Percentiles rank a stretch among this genome's conserved stretches.
phyloP scores from a whole-genome alignment of 2,113 vertebrate species.

The Strix aluco region DNA sequence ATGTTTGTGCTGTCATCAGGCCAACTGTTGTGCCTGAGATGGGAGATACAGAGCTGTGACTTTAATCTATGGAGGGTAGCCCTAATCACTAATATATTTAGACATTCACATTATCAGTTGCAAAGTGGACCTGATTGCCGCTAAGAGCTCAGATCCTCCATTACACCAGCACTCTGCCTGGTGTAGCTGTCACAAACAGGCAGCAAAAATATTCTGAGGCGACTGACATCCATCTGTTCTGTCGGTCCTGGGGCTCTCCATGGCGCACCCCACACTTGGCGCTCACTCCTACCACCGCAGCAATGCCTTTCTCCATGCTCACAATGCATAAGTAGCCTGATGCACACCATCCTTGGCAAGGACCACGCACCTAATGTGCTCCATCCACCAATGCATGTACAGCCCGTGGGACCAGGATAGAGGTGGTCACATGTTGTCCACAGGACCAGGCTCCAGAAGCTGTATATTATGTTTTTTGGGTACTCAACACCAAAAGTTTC shows the following conservation, averaged over 20 bases:
- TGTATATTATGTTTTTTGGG: background rate
- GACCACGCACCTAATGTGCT: background rate
- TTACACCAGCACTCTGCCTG: background rate
- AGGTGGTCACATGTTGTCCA: background rate
- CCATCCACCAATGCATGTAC: fast-evolving
- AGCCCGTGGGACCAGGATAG: background rate
- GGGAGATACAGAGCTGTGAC: constrained; percentile 31
- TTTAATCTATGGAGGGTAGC: constrained; percentile 32
- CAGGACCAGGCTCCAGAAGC: background rate
- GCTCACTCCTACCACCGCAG: background rate
- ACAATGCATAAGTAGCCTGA: fast-evolving
- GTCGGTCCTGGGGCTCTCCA: background rate
- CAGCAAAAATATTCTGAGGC: background rate
- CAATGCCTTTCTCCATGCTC: fast-evolving
- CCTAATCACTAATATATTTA: constrained; percentile 53
- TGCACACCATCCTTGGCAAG: fast-evolving
- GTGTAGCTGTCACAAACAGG: background rate
- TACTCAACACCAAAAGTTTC: background rate
- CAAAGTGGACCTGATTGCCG: background rate
- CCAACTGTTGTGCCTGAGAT: constrained; percentile 19
- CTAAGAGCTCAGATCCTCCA: background rate
- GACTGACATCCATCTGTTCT: background rate
- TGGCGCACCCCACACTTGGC: fast-evolving
- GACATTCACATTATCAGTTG: constrained; percentile 40
- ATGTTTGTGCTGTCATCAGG: constrained; percentile 31